These are phyloP conservation scores for Tapirus terrestris DNA, from an alignment of 2,113 vertebrate genomes.

Conservation along the genomic window DNA sequence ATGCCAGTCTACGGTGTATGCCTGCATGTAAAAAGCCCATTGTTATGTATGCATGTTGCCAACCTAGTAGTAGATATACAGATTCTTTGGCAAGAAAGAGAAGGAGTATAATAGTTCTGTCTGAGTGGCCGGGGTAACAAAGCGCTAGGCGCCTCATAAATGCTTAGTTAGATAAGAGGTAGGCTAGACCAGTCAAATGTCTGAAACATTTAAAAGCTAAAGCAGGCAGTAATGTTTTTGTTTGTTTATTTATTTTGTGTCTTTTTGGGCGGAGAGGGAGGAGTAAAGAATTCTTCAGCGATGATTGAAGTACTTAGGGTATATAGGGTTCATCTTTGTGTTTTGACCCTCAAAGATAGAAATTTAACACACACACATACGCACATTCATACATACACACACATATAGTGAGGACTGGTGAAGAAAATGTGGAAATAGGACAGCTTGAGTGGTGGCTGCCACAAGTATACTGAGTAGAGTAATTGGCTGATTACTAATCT, in stretches of 20 bases:
- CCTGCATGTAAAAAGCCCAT: not conserved
- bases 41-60: not conserved
- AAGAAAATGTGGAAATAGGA: not conserved
- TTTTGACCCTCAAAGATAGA: not conserved
- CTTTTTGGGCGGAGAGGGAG: not conserved
- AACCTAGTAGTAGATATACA: not conserved
- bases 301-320: not conserved
- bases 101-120: not conserved
- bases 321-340: not conserved
- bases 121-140: not conserved
- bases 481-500: not conserved
- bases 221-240: not conserved
- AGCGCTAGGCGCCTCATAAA: not conserved
- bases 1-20: not conserved
- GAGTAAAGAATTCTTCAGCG: not conserved
- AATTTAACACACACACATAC: not conserved
- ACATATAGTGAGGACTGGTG: not conserved
- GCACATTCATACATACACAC: not conserved
- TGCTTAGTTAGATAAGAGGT: not conserved
- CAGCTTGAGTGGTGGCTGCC: not conserved
- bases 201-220: conserved; percentile 22
- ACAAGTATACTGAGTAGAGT: not conserved
- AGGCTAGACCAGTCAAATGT: not conserved
- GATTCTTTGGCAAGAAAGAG: not conserved
- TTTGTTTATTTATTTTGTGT: not conserved